phyloP scores from a whole-genome alignment of 2,113 vertebrate genomes.

The Sarotherodon lohbergeri region DNA sequence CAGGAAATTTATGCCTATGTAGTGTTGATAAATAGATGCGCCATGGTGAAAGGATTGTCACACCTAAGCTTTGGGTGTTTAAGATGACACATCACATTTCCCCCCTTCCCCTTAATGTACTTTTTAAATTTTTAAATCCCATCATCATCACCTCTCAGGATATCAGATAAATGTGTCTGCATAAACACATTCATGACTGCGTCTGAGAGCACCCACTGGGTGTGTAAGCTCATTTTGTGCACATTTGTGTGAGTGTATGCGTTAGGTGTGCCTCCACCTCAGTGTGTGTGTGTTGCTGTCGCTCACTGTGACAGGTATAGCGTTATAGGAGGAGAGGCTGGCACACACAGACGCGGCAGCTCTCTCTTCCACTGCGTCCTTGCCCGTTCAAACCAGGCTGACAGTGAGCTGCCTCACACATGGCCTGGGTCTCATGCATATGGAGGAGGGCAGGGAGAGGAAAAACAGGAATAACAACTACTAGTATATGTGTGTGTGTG shows the following conservation, averaged over 20 bases:
- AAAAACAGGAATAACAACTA: slow-evolving; percentile 64
- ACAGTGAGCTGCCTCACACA: slow-evolving; percentile 67
- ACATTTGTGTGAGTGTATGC: neutral
- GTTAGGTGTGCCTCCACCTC: neutral
- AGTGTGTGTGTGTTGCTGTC: slow-evolving; percentile 37
- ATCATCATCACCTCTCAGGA: slow-evolving; percentile 13
- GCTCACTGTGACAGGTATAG: slow-evolving; percentile 64
- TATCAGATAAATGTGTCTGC: slow-evolving; percentile 6
- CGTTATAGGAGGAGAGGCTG: slow-evolving; percentile 23
- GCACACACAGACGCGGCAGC: neutral
- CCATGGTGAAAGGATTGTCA: neutral
- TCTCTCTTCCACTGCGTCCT: slow-evolving; percentile 49
- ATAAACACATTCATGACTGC: neutral
- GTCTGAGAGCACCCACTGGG: neutral
- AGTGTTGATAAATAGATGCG: slow-evolving; percentile 18
- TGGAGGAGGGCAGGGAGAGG: slow-evolving; percentile 59
- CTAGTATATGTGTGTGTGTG: neutral
- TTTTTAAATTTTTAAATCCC: slow-evolving; percentile 66
- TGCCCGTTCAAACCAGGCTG: slow-evolving; percentile 68
- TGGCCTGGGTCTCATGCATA: slow-evolving; percentile 68
- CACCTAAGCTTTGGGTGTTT: slow-evolving; percentile 22
- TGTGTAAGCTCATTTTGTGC: neutral
- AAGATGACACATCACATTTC: slow-evolving; percentile 45
- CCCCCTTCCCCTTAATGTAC: slow-evolving; percentile 7
- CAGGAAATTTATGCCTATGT: neutral